A percentile compares a stretch with the other conserved stretches of the same genome.
Evolutionary conservation across 2,113 vertebrate species (phyloP).

Genomic region (Chunga burmeisteri): DNA sequence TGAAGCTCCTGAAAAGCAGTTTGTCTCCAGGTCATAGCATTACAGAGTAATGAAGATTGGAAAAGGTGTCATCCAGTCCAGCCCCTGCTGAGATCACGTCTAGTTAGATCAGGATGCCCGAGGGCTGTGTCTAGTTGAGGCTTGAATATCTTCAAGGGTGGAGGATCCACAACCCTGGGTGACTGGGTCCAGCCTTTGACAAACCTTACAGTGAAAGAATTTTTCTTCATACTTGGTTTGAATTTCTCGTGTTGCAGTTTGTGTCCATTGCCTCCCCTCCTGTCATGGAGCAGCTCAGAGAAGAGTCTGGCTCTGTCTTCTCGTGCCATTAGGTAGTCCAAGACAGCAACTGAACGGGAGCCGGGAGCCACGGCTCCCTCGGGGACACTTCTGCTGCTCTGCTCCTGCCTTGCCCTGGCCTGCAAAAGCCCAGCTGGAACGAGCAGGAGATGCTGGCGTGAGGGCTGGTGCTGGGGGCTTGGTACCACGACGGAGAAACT

Average conservation of each 20-base stretch:
- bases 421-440: not conserved
- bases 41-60: not conserved
- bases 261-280: not conserved
- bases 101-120: not conserved
- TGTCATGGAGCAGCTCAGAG: not conserved
- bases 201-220: not conserved
- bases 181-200: not conserved
- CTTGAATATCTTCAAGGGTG: not conserved
- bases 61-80: not conserved
- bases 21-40: not conserved
- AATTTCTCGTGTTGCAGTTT: not conserved
- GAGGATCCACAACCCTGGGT: not conserved
- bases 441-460: not conserved
- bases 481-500: fast-evolving
- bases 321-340: not conserved
- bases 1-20: not conserved
- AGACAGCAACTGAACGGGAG: not conserved
- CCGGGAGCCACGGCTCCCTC: not conserved
- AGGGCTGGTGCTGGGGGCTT: not conserved
- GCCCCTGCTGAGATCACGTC: not conserved
- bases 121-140: not conserved
- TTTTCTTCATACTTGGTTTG: not conserved
- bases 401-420: not conserved
- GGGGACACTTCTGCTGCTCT: not conserved
- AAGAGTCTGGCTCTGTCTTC: not conserved